Evolutionary conservation across 2,113 vertebrate species (phyloP).

Genomic region (Microcebus jonahi): DNA sequence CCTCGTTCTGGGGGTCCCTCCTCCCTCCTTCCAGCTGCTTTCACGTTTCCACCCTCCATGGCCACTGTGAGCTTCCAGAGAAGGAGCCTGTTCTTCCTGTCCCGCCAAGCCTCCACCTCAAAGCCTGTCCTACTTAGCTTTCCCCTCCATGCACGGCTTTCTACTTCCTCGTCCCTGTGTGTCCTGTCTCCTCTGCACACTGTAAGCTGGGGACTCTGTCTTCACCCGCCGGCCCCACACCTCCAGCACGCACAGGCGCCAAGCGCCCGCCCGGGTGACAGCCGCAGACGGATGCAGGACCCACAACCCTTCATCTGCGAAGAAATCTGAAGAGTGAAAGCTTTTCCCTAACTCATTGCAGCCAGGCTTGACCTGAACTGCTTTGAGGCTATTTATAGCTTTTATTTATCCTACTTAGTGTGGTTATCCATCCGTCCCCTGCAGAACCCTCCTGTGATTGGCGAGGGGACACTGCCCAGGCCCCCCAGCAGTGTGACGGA

Average conservation of each 20-base stretch:
- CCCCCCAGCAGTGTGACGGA: fast-evolving
- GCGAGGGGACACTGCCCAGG: neutral
- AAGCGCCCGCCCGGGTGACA: fast-evolving
- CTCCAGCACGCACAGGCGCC: fast-evolving
- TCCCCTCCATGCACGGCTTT: fast-evolving
- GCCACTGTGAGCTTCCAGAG: fast-evolving
- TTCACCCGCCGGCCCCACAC: fast-evolving
- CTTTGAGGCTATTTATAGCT: neutral
- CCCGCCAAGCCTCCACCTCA: fast-evolving
- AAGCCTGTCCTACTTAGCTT: neutral
- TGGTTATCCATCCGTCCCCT: neutral
- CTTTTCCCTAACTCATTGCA: neutral
- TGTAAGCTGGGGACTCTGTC: neutral
- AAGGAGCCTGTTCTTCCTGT: neutral
- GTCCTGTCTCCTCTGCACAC: neutral
- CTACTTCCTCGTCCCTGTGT: fast-evolving
- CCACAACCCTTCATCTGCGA: neutral
- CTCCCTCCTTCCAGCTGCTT: neutral
- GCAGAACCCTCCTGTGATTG: neutral
- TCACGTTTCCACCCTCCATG: fast-evolving
- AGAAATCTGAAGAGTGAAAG: neutral
- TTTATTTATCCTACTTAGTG: neutral
- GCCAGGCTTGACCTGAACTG: neutral
- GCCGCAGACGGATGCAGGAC: fast-evolving
- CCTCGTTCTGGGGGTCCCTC: neutral